phyloP scores from a whole-genome alignment of 30 jellyfish, hydroid and myxozoan genomes.

The Hydractinia symbiolongicarpus region DNA sequence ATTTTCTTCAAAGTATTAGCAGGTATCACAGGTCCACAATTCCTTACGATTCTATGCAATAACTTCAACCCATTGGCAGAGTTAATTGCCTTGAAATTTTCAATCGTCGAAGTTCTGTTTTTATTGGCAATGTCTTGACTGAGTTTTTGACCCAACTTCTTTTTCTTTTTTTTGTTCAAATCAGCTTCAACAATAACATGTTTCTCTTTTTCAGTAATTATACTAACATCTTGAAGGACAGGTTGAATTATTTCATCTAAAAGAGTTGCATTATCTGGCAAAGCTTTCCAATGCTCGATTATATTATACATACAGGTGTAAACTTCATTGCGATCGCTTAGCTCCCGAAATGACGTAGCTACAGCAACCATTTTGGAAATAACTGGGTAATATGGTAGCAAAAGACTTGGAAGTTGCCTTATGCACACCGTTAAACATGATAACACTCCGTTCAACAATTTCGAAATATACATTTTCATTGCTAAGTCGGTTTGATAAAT shows the following conservation, averaged over 20 bases:
- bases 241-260: neutral
- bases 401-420: neutral
- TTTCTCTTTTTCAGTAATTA: neutral
- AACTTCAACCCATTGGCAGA: neutral
- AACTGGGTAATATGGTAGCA: conserved; percentile 10
- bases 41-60: neutral
- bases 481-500: neutral
- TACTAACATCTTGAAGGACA: neutral
- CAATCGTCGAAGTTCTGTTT: neutral
- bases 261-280: neutral
- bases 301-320: neutral
- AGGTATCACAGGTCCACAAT: conserved; percentile 12
- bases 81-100: neutral
- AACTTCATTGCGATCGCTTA: neutral
- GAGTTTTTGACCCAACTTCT: neutral
- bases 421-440: neutral
- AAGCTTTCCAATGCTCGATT: conserved; percentile 9
- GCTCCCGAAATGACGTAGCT: neutral
- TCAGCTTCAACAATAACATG: neutral
- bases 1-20: neutral
- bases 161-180: neutral
- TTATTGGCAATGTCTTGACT: neutral
- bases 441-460: neutral
- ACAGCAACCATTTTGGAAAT: conserved; percentile 4
- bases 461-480: neutral